phyloP scores from a whole-genome alignment of 2,888 invertebrate species.

The Gerris lacustris region DNA sequence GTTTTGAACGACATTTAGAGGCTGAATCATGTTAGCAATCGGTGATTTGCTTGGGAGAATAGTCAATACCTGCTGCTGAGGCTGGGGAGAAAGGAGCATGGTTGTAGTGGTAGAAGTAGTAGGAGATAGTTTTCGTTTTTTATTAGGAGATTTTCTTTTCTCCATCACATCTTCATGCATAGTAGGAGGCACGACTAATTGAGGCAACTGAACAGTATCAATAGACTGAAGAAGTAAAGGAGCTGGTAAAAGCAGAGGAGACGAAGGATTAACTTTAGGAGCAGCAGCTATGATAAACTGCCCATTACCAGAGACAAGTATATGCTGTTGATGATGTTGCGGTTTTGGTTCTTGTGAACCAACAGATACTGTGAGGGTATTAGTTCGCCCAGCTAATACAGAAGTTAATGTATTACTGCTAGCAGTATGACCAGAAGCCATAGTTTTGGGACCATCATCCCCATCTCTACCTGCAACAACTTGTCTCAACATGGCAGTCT shows the following conservation, averaged over 20 bases:
- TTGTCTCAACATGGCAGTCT: slow-evolving; percentile 57
- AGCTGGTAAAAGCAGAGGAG: slow-evolving; percentile 62
- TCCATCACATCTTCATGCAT: neutral
- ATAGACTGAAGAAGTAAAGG: slow-evolving; percentile 68
- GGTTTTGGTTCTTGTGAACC: slow-evolving; percentile 11
- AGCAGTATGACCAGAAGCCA: slow-evolving; percentile 62
- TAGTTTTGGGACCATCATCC: slow-evolving; percentile 55
- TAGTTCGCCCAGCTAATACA: slow-evolving; percentile 60
- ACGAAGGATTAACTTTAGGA: slow-evolving; percentile 59
- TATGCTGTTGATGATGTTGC: slow-evolving; percentile 39
- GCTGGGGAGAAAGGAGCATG: slow-evolving; percentile 54
- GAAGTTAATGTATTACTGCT: slow-evolving; percentile 72
- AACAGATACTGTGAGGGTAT: slow-evolving; percentile 63
- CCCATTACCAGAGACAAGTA: slow-evolving; percentile 62
- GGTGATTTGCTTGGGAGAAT: slow-evolving; percentile 56
- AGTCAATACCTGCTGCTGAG: slow-evolving; percentile 61
- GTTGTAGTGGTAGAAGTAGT: slow-evolving; percentile 14
- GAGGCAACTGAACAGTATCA: slow-evolving; percentile 55
- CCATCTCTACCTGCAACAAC: slow-evolving; percentile 29
- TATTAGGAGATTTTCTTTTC: slow-evolving; percentile 25
- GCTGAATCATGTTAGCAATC: slow-evolving; percentile 45
- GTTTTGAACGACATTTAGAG: slow-evolving; percentile 66
- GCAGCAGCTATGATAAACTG: slow-evolving; percentile 53
- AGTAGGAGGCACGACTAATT: slow-evolving; percentile 40
- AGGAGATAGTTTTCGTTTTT: slow-evolving; percentile 23